Base-by-base conservation (phyloP, 2,888 invertebrate species). In the Andrena flavipes region DNA sequence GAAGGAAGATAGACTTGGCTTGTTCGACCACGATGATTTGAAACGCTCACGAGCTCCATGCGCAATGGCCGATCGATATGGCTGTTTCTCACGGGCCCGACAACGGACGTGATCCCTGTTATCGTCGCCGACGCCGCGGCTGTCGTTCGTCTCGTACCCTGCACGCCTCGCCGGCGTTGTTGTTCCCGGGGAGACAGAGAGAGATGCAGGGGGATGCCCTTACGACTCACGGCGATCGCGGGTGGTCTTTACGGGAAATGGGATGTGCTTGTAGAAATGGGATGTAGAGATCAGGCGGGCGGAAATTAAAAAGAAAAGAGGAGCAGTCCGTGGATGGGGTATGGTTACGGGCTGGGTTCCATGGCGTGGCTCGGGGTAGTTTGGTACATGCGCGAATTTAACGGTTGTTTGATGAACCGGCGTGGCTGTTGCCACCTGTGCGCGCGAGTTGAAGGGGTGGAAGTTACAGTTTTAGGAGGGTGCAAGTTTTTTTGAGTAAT, bases 51-150 rank as follows among this genome's bases (percentile, higher is more conserved):
- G 60, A 72, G 82, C 69, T 82, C 84, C 84, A 76, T 81, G 87
- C 87, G 87, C 82, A 82, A 87, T 82, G 82, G 20, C 75, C 68
- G 88, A 87, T 87, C 88, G 84, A 87, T 87, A 88, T 79, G 76
- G 76, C 78, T 82, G 87, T 84, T 88, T 84, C 88, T 84, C 88
- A 70, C 80, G 23, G 70, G 29, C 81, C 13, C 77, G 84, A 87
- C 86, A 67, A 60, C 69, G 72, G 65, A 63, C 80, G 74, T 84
- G 87, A 88, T 82, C 78, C 70, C 76, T 60, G 82, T 88, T 87
- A 87, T 87, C 80, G 69, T 76, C 71, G 71, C 69, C 62, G 42
- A 42, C 69, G 35, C n/a, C n/a, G 10, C 20, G 20, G 29, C 60
- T 60, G 42, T 56, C 67, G 20, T 67, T 48, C 72, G 26, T 30